phyloP scores from a whole-genome alignment of 2,113 vertebrate genomes.

The Edolisoma coerulescens region DNA sequence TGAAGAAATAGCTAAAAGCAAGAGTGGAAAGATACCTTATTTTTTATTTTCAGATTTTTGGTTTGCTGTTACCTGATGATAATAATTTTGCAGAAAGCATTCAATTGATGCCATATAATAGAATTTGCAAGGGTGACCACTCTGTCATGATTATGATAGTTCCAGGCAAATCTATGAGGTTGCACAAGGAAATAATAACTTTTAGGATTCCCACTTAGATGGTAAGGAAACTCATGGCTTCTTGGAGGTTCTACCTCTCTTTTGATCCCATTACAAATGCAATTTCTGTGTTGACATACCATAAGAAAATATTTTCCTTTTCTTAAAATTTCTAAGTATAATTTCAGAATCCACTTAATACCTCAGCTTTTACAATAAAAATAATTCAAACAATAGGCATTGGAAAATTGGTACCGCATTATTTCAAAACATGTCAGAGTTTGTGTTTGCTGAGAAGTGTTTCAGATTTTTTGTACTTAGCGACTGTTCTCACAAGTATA shows the following conservation, averaged over 20 bases:
- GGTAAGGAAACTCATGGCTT: background rate
- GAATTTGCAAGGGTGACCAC: background rate
- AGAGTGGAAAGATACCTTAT: background rate
- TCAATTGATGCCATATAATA: background rate
- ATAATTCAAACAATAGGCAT: background rate
- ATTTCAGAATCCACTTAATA: background rate
- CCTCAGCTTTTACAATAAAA: background rate
- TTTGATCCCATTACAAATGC: background rate
- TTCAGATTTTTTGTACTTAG: background rate
- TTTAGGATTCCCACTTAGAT: background rate
- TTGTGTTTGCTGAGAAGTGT: background rate
- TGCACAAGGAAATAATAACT: background rate
- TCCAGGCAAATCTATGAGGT: background rate
- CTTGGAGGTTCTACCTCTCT: background rate
- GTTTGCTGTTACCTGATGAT: background rate
- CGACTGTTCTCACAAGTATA: background rate
- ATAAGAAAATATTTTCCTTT: background rate
- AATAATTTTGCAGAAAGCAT: conserved; percentile 17
- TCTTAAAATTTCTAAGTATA: background rate
- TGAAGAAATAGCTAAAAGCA: conserved; percentile 48
- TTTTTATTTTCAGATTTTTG: conserved; percentile 41
- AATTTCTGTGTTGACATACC: background rate
- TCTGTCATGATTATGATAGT: background rate
- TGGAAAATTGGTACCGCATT: background rate
- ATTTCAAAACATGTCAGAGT: background rate